These are phyloP conservation scores for Piprites chloris DNA, from an alignment of 2,113 vertebrate species.

Conservation along the genomic window DNA sequence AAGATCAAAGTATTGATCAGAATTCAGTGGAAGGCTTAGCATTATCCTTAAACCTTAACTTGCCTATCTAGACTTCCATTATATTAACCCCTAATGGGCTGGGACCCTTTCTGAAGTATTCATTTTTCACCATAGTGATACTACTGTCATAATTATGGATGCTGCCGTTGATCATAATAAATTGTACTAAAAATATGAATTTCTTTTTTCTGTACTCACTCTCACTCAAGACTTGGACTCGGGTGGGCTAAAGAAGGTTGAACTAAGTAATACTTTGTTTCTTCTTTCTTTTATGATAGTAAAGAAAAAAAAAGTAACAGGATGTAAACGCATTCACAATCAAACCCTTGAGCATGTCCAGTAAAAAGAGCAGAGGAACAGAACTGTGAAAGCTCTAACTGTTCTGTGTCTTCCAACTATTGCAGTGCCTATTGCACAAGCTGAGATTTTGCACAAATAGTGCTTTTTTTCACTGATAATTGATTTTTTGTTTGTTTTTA, in stretches of 20 bases:
- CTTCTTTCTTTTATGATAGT: not conserved
- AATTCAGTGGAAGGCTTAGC: not conserved
- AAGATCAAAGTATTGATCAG: not conserved
- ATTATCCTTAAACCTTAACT: not conserved
- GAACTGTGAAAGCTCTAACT: not conserved
- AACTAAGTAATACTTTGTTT: not conserved
- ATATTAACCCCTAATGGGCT: not conserved
- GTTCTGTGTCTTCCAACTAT: not conserved
- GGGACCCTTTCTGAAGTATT: not conserved
- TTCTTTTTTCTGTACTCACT: not conserved
- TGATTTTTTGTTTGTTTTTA: not conserved
- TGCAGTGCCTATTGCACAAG: not conserved
- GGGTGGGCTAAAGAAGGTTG: not conserved
- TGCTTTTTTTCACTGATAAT: not conserved
- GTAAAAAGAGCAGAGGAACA: not conserved
- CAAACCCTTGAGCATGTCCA: not conserved
- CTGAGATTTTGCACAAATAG: not conserved
- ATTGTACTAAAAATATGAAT: not conserved
- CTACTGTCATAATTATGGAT: not conserved
- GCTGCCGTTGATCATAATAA: not conserved
- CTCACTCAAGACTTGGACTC: not conserved
- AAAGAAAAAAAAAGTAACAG: not conserved
- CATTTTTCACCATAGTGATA: not conserved
- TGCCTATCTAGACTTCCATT: not conserved
- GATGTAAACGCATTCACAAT: not conserved